A percentile compares a stretch with the other conserved stretches of the same genome.
These are phyloP conservation scores for Todiramphus saurophagus DNA, from an alignment of 2,113 vertebrate genomes.

Conservation along the genomic window DNA sequence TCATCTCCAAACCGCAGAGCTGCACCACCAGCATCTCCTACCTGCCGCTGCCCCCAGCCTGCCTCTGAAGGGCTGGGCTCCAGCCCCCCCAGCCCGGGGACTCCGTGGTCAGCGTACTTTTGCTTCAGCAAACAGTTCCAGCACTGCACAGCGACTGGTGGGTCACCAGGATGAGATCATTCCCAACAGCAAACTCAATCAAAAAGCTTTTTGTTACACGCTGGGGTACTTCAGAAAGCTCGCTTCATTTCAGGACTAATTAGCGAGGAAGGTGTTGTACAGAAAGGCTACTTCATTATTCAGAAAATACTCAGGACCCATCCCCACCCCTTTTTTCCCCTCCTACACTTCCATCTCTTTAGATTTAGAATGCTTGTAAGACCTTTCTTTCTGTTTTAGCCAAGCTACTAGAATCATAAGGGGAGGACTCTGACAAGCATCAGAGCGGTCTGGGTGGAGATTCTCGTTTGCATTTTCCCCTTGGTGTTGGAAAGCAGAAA, in stretches of 20 bases:
- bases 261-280: neutral
- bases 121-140: conserved; percentile 47
- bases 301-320: neutral
- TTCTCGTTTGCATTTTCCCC: neutral
- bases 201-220: conserved; percentile 69
- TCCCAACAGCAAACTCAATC: conserved; percentile 41
- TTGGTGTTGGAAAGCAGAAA: neutral
- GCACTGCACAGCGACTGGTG: conserved; percentile 33
- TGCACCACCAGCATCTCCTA: neutral
- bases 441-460: accelerated
- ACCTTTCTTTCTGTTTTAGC: neutral
- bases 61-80: neutral
- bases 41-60: accelerated
- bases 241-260: neutral
- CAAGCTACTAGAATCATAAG: neutral
- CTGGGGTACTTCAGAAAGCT: conserved; percentile 12
- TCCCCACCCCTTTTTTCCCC: neutral
- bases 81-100: neutral
- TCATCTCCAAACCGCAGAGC: neutral
- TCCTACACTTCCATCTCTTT: neutral
- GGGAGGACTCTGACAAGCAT: neutral
- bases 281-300: neutral
- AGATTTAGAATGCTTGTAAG: neutral
- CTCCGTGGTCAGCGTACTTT: neutral
- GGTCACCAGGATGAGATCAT: conserved; percentile 68